Percentiles rank a stretch among this genome's conserved stretches.
Evolutionary conservation across 30 jellyfish, hydroid and myxozoan species (phyloP).

Genomic region (Chrysaora quinquecirrha): DNA sequence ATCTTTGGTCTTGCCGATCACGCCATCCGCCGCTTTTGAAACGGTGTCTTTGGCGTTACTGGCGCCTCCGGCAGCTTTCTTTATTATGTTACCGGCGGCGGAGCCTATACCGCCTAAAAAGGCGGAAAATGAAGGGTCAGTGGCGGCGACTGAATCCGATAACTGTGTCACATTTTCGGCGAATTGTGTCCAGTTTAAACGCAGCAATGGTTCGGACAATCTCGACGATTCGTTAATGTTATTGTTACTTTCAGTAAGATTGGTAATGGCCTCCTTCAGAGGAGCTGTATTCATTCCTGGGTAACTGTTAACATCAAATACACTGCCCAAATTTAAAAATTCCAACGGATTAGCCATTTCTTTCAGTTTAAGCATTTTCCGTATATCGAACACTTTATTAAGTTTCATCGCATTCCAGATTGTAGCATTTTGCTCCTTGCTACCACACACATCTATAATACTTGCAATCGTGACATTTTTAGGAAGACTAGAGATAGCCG

Average conservation of each 20-base stretch:
- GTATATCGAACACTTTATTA: background rate
- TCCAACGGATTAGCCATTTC: constrained; percentile 5
- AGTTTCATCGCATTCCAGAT: background rate
- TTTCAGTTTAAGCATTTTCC: background rate
- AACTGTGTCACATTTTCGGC: background rate
- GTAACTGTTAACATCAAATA: background rate
- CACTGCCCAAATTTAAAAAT: background rate
- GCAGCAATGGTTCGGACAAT: background rate
- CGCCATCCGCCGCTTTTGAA: background rate
- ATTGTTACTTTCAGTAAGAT: background rate
- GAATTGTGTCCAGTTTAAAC: background rate
- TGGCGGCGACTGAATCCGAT: background rate
- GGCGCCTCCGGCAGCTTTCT: background rate
- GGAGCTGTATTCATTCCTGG: background rate
- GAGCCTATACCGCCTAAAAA: constrained; percentile 26
- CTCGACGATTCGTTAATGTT: background rate
- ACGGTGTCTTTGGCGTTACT: constrained; percentile 2
- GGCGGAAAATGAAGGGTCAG: background rate
- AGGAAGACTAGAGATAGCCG: background rate
- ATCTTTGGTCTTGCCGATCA: background rate
- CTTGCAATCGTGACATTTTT: background rate
- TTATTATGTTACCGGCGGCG: constrained; percentile 3
- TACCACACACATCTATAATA: background rate
- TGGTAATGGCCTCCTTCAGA: background rate
- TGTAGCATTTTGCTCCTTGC: background rate